A percentile compares a stretch with the other conserved stretches of the same genome.
phyloP scores from a whole-genome alignment of 2,113 vertebrate genomes.

The Formicarius rufipectus region DNA sequence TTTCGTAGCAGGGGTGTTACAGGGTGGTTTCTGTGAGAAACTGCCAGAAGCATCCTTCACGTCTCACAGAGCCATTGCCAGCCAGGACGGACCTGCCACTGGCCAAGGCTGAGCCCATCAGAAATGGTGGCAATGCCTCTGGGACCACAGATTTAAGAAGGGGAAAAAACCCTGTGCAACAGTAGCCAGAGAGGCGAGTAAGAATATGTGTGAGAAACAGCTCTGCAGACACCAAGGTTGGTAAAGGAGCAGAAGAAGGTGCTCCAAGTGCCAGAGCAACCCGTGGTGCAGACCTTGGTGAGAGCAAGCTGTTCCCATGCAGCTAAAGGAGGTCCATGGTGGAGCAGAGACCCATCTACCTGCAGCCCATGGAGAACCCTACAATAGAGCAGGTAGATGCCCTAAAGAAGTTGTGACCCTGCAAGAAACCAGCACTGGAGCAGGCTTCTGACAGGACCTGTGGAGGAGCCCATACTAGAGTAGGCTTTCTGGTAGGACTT shows the following conservation, averaged over 20 bases:
- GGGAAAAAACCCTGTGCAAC: too few relatives aligned
- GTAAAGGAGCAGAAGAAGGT: neutral
- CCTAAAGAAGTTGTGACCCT: neutral
- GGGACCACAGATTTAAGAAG: neutral
- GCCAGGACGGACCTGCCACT: neutral
- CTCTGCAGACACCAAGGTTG: neutral
- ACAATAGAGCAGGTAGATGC: neutral
- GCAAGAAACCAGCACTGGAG: neutral
- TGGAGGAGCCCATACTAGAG: neutral
- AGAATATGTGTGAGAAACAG: neutral
- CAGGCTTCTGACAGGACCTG: neutral
- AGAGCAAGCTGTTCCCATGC: neutral
- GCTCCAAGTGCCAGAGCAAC: neutral
- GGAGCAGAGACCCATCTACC: neutral
- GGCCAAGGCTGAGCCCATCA: neutral
- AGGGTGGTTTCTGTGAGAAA: neutral
- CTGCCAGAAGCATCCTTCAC: neutral
- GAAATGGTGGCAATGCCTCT: neutral
- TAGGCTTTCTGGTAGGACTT: neutral
- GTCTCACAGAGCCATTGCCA: accelerated
- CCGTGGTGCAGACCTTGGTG: too few relatives aligned
- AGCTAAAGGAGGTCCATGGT: neutral
- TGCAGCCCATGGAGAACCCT: neutral
- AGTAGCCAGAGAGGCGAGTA: neutral
- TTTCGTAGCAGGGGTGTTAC: neutral